Conservation (phyloP, 2,888 invertebrate species). For the Lepidocyrtoides sp. region DNA sequence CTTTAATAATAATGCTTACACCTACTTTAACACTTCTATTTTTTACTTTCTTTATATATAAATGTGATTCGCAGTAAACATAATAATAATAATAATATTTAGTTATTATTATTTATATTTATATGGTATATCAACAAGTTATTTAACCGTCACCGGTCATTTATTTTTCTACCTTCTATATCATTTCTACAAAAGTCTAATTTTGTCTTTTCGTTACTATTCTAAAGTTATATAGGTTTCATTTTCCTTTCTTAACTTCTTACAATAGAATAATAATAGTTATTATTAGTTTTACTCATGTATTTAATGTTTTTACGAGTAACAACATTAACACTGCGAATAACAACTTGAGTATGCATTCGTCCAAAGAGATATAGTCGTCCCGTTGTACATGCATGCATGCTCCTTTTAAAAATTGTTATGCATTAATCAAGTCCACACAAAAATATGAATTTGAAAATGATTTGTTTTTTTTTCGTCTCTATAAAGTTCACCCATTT, state of each 20-base stretch:
- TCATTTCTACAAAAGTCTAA: slow-evolving; percentile 79
- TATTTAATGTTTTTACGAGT: slow-evolving; percentile 41
- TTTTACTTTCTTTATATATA: slow-evolving; percentile 32
- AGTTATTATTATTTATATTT: too few relatives aligned
- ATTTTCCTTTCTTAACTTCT: slow-evolving; percentile 8
- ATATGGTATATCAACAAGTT: slow-evolving; percentile 75
- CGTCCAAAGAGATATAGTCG: slow-evolving; percentile 62
- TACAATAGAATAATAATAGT: background rate
- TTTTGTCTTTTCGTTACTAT: slow-evolving; percentile 81
- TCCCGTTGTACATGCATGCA: slow-evolving; percentile 67
- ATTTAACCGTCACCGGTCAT: slow-evolving; percentile 50
- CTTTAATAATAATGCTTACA: slow-evolving; percentile 49
- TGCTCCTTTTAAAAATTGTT: slow-evolving; percentile 43
- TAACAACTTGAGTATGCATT: slow-evolving; percentile 77
- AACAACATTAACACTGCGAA: slow-evolving; percentile 79
- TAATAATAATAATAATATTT: slow-evolving; percentile 41
- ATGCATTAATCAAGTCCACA: slow-evolving; percentile 55
- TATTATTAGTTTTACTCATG: slow-evolving; percentile 45
- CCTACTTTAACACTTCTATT: slow-evolving; percentile 1
- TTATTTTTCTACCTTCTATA: slow-evolving; percentile 49
- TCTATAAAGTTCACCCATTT: slow-evolving; percentile 36
- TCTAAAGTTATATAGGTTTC: slow-evolving; percentile 73
- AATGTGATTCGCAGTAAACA: slow-evolving; percentile 70
- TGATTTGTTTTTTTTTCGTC: slow-evolving; percentile 31
- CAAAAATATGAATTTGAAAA: slow-evolving; percentile 77